Evolutionary conservation across 1,140 invertebrate genomes (phyloP), one percentile per base, ranked within the genome.

Genomic region (Philopotamus ludificatus): DNA sequence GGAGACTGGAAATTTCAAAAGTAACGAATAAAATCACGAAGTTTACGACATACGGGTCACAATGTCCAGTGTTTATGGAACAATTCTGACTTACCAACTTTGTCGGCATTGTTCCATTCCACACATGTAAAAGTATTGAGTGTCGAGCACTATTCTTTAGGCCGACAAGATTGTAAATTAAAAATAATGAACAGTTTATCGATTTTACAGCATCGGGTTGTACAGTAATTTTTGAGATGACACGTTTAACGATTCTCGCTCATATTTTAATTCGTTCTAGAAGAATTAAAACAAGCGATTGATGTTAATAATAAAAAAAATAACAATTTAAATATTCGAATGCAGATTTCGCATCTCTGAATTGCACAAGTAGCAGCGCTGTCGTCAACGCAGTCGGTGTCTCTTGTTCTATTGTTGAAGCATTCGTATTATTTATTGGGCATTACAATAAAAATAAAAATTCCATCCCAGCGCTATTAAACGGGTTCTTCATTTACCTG

Each of bases 21-120:
- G 57, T 44, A 39, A 47, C 65, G 53, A 59, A 63, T 64, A 67
- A 67, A 67, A 44, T 67, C 26, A 63, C 50, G 45, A 21, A 41
- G 25, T 67, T 67, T 67, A 67, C 57, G 53, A 59, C 22, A 44
- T 16, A 22, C 45, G 39, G 55, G 26, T 39, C 42, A 57, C 61
- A 63, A 63, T 67, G 66, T 67, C 51, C 49, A 16, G 42, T 58
- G 65, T 64, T 67, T 67, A 67, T 60, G 53, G 57, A 58, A 67
- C 26, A 60, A 59, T 63, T 64, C 60, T 54, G 47, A 54, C 51
- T 67, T 20, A 10, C n/a, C 26, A 54, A 25, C 44, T 66, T 66
- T 66, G 65, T 66, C 65, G 65, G 65, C 50, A 28, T 55, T 61
- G 34, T 66, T 28, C 22, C 41, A 25, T 15, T 20, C 44, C 44